Percentiles rank a stretch among this genome's conserved stretches.
These are phyloP conservation scores for Elmis aenea DNA, from an alignment of 2,888 invertebrate species.

Conservation along the genomic window DNA sequence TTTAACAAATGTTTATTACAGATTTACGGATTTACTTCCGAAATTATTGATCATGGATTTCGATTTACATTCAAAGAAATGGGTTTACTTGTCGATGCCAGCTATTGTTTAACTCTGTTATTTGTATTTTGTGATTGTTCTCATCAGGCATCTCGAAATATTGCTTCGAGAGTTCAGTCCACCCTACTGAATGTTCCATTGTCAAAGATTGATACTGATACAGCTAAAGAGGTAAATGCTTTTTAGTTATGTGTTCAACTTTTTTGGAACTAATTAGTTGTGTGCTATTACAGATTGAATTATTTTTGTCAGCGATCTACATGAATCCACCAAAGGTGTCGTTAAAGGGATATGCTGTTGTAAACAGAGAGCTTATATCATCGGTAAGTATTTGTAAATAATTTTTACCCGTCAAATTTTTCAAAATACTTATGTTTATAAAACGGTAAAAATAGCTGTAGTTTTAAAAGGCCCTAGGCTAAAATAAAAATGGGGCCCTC, in stretches of 20 bases:
- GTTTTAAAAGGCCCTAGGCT: too few species aligned
- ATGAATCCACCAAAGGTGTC: slow-evolving; percentile 68
- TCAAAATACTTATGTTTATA: too few species aligned
- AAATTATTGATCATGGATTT: slow-evolving; percentile 63
- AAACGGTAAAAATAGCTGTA: too few species aligned
- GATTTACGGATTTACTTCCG: slow-evolving; percentile 62
- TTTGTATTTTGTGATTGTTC: slow-evolving; percentile 65
- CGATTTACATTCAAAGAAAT: slow-evolving; percentile 63
- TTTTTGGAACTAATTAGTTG: slow-evolving; percentile 15
- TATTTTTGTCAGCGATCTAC: slow-evolving; percentile 63
- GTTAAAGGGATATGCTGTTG: slow-evolving; percentile 60
- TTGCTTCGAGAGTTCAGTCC: slow-evolving; percentile 60
- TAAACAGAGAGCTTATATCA: slow-evolving; percentile 60
- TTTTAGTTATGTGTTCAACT: slow-evolving; percentile 3
- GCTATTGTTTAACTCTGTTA: slow-evolving; percentile 57
- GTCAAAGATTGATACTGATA: slow-evolving; percentile 53
- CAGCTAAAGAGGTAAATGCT: slow-evolving; percentile 54
- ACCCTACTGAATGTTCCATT: slow-evolving; percentile 57
- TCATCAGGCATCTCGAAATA: slow-evolving; percentile 59
- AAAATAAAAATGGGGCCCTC: too few species aligned
- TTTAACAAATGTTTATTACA: slow-evolving; percentile 15
- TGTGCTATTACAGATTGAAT: slow-evolving; percentile 57
- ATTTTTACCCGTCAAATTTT: not conserved
- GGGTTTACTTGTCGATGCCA: slow-evolving; percentile 58
- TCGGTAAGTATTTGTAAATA: slow-evolving; percentile 48